Percentiles rank a stretch among this genome's conserved stretches.
Conservation (phyloP, 2,113 vertebrate species). For the Oryzias javanicus region DNA sequence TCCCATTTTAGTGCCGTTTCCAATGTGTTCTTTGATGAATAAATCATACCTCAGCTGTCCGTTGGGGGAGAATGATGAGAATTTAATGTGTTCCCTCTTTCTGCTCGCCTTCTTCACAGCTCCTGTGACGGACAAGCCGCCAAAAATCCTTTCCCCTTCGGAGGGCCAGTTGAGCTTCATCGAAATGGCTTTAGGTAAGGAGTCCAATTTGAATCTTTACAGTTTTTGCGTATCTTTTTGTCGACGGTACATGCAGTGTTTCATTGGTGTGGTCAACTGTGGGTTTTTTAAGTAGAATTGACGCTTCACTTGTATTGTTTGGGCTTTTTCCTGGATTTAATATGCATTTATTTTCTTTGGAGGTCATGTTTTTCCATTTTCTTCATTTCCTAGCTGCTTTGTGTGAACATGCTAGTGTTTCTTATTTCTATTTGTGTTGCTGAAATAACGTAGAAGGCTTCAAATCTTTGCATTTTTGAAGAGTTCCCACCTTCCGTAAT, state of each 20-base stretch:
- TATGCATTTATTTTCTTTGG: too few relatives aligned
- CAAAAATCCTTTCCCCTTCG: slow-evolving; percentile 90
- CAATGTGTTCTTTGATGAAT: slow-evolving; percentile 46
- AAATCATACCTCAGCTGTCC: slow-evolving; percentile 47
- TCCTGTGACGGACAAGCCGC: slow-evolving; percentile 96
- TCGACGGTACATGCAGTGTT: neutral
- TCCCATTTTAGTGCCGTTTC: slow-evolving; percentile 38
- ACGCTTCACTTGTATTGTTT: too few relatives aligned
- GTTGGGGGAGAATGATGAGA: slow-evolving; percentile 26
- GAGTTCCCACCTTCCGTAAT: too few relatives aligned
- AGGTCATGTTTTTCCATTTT: too few relatives aligned
- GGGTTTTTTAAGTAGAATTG: neutral
- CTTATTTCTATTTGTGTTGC: too few relatives aligned
- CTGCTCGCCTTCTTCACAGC: slow-evolving; percentile 80
- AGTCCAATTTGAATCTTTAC: slow-evolving; percentile 15
- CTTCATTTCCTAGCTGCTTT: too few relatives aligned
- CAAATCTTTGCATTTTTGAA: too few relatives aligned
- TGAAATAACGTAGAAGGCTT: too few relatives aligned
- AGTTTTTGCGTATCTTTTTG: neutral
- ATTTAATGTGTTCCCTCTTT: slow-evolving; percentile 36
- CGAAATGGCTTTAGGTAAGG: slow-evolving; percentile 92
- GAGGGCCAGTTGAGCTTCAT: slow-evolving; percentile 91
- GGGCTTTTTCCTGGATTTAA: too few relatives aligned
- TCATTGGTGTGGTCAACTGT: neutral
- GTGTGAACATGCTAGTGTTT: too few relatives aligned